Evolutionary conservation across 2,888 invertebrate genomes (phyloP), one percentile per base, ranked within the genome.

Genomic region (Syrista parreyssii): DNA sequence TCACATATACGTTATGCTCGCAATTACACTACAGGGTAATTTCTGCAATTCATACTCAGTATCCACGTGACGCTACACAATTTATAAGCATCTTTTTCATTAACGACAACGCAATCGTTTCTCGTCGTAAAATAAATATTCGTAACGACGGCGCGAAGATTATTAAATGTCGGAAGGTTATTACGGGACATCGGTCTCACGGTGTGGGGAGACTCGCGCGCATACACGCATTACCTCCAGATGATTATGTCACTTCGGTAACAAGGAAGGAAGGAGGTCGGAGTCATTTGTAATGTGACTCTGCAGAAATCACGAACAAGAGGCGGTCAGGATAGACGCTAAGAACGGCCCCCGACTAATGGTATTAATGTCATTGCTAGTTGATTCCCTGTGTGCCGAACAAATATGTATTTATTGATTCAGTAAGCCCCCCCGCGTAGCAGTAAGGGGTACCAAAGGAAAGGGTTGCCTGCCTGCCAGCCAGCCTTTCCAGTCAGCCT

Each of bases 281-380:
- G 80, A 86, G 86, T 89, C 88, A 89, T 90, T 89, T 90, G 90
- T 90, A 89, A 91, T 88, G 85, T 91, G 91, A 91, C 89, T 88
- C 86, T 83, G 86, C 89, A 83, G 85, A 89, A 90, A 90, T 90
- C 88, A 88, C 84, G 84, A 76, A 76, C 82, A 82, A 81, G 78
- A 79, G 82, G 82, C 81, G 80, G 79, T 73, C 72, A 71, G 71
- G 31, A 33, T 23, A 71, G 33, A 71, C 31, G 71, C 33, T 71
- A 31, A 71, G 71, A 71, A 71, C 80, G 80, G 79, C 81, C 81
- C 31, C 79, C 84, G 79, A 77, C 86, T 89, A 89, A 90, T 89
- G 88, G 88, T 85, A 88, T 89, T 86, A 89, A 86, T 83, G 88
- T 89, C 89, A 84, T 89, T 87, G 86, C 83, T 84, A 86, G 86